Evolutionary conservation across 2,113 vertebrate species (phyloP), one percentile per base, ranked within the genome.

Genomic region (Melanerpes formicivorus): DNA sequence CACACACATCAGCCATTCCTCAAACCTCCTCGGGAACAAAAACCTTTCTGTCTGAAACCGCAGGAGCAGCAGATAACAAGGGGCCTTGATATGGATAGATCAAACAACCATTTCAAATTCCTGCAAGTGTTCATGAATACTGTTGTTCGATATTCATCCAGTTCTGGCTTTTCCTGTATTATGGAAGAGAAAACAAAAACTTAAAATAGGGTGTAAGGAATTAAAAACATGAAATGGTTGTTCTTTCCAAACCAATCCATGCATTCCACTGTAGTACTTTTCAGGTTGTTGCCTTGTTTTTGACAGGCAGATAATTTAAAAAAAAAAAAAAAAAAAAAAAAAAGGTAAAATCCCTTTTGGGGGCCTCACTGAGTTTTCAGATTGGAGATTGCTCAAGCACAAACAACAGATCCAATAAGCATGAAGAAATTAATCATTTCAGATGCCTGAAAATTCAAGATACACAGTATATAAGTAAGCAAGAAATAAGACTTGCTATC

Each of bases 1-100:
- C 95, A 97, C 84, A 93, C 63, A 96, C 93, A 96, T 86, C 90
- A 96, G 88, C 88, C 91, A 90, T 96, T 93, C 92, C 92, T 81
- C 75, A 91, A 84, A 95, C 93, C 89, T 93, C 91, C 93, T 77
- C 58, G 65, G 87, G 65, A 95, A 96, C 94, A 96, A 96, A 96
- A 96, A 90, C 86, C 95, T 94, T 95, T 94, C 88, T 93, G 93
- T 95, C 90, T 91, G 46, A 95, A 88, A 69, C 69, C 5, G 14
- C 79, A 91, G 87, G 95, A 96, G 92, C 89, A 96, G 92, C 70
- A 79, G 91, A 95, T 95, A 95, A 95, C 91, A 96, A 94, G 90
- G 65, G 56, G 90, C 95, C 95, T 94, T 96, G 91, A 95, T 93
- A 96, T 87, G 84, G 93, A 86, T 72, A 95, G 93, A 95, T 95